Evolutionary conservation across 1,140 invertebrate species (phyloP), one percentile per base, ranked within the genome.

Genomic region (Drosophila ficusphila): DNA sequence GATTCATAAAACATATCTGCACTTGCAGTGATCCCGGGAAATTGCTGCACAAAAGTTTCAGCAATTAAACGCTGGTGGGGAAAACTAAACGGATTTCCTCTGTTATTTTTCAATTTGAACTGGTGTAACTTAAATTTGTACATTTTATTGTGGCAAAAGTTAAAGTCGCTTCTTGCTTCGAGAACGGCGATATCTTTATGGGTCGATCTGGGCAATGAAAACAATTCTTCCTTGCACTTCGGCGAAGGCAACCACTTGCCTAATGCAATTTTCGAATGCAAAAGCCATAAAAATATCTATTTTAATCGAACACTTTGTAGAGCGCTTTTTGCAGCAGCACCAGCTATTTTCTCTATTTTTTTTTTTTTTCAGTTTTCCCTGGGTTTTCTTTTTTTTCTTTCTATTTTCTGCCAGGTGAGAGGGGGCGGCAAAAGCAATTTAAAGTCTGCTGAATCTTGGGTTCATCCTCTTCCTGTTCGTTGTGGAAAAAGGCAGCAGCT

Each of bases 241-340:
- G 21, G 3, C 7, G 19, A 36, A 38, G 49, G 18, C 51, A 46
- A 61, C 39, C 62, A 67, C 62, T 67, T 41, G 64, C 60, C 56
- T 62, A 46, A 61, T 73, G 69, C 69, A 72, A 73, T 73, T 73
- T 62, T 73, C 68, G 36, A 73, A 73, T 73, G 69, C 69, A 73
- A 73, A 73, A 61, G 68, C 69, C 69, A 73, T 73, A 72, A 72
- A 73, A 73, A 72, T 73, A 73, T 73, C 69, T 44, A 73, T 73
- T 73, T 73, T 62, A 73, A 73, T 73, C 69, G 69, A 73, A 73
- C 69, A 73, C 69, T 73, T 73, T 70, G 67, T 60, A 16, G 44
- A 51, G 42, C 54, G 48, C 49, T 46, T 31, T 41, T 14, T 18
- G 16, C 58, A 25, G 29, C 44, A 51, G 16, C 58, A 25, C 19